Evolutionary conservation across 2,888 invertebrate genomes (phyloP), one percentile per base, ranked within the genome.

Genomic region (Agrochola macilenta): DNA sequence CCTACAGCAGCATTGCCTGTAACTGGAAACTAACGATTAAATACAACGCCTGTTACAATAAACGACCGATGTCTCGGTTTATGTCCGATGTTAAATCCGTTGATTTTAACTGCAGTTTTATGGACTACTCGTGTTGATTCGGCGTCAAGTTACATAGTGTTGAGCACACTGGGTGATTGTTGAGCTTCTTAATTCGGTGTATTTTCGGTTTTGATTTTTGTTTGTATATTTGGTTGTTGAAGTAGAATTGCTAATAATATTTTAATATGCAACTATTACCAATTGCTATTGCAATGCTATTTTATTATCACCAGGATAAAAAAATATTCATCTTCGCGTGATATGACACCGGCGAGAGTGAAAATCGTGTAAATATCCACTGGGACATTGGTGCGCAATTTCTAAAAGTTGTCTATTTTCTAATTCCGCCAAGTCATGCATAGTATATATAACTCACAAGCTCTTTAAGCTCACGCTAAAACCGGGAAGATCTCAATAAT

Each of bases 41-140:
- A 89, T 81, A 87, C 75, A 81, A 61, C 69, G 80, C 69, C 81
- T 87, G 89, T 76, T 81, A 80, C 85, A 82, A 88, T 83, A 88
- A 87, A 88, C 78, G 73, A 65, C 30, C 79, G 72, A 83, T 83
- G 83, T 88, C 81, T 78, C 80, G 74, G 75, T 87, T 89, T 89
- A 89, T 88, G 82, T 89, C 70, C 88, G 76, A 81, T 82, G 83
- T 88, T 78, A 87, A 88, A 86, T 83, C 86, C 66, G 82, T 87
- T 87, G 86, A 88, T 88, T 90, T 91, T 93, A 91, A 94, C 92
- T 93, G 89, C 92, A 81, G 87, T 93, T 94, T 94, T 94, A 94
- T 94, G 89, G 92, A 94, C 94, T 93, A 93, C 94, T 91, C 89
- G 93, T 92, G 92, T 94, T 93, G 91, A 92, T 92, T 91, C 88